Evolutionary conservation across 2,113 vertebrate genomes (phyloP).

Genomic region (Sinocyclocheilus maitianheensis): DNA sequence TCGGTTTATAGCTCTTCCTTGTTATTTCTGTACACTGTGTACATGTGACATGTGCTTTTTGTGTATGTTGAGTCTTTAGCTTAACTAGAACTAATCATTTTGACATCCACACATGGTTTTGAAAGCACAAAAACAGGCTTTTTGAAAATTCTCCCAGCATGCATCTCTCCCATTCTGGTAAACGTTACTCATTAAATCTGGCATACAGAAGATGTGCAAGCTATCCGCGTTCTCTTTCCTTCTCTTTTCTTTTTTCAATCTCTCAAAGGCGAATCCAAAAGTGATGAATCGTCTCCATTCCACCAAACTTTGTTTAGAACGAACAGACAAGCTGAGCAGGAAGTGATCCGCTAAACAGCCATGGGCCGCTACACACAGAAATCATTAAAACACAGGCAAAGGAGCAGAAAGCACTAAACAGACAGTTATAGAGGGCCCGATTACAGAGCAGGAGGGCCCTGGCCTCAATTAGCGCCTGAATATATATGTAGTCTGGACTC

Average conservation of each 20-base stretch:
- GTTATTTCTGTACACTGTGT: not conserved
- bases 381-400: constrained; percentile 62
- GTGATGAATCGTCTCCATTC: constrained; percentile 57
- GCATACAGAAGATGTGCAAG: not conserved
- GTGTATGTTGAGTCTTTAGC: constrained; percentile 25
- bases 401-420: constrained; percentile 70
- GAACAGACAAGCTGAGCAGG: constrained; percentile 57
- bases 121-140: not conserved
- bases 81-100: not conserved
- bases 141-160: constrained; percentile 29
- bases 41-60: not conserved
- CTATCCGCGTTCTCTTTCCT: constrained; percentile 1
- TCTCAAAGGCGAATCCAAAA: constrained; percentile 14
- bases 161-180: constrained; percentile 30
- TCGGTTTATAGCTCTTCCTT: not conserved
- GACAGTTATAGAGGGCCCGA: constrained; percentile 74
- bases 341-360: constrained; percentile 63
- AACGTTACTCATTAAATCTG: constrained; percentile 46
- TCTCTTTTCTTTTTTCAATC: constrained; percentile 1
- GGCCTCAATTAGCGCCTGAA: constrained; percentile 75
- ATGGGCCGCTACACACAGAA: constrained; percentile 42
- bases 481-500: constrained; percentile 71
- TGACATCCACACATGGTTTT: not conserved
- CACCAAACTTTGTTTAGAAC: constrained; percentile 63
- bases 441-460: constrained; percentile 72